phyloP scores from a whole-genome alignment of 2,888 invertebrate species.

The Fragum fragum region DNA sequence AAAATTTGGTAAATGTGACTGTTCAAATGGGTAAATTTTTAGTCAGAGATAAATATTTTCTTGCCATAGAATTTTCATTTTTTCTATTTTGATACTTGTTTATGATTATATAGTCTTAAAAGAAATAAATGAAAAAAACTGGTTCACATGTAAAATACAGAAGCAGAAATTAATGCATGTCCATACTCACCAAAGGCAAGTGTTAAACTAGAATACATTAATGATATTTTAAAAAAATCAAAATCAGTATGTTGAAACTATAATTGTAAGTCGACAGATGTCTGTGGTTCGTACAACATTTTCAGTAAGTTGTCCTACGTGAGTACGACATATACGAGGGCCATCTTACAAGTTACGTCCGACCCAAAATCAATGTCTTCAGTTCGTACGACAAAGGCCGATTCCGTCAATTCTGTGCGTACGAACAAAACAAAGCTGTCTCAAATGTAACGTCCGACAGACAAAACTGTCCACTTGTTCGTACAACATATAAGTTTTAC shows the following conservation, averaged over 20 bases:
- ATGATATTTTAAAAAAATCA: not conserved
- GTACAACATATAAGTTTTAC: not conserved
- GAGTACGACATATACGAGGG: constrained; percentile 3
- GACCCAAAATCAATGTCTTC: constrained; percentile 3
- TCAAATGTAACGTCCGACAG: not conserved
- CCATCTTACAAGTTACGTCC: not conserved
- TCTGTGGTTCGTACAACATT: constrained; percentile 3
- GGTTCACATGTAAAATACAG: too few relatives aligned
- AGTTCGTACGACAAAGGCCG: not conserved
- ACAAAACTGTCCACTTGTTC: constrained; percentile 1
- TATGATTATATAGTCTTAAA: too few relatives aligned
- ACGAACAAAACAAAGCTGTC: not conserved
- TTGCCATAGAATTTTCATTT: too few relatives aligned
- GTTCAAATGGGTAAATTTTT: too few relatives aligned
- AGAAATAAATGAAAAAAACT: too few relatives aligned
- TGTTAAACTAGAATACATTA: too few relatives aligned
- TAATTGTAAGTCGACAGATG: not conserved
- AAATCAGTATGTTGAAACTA: constrained; percentile 6
- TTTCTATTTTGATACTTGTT: too few relatives aligned
- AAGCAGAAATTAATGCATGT: too few relatives aligned
- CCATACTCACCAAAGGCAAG: too few relatives aligned
- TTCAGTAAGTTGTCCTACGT: not conserved
- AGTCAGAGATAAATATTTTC: too few relatives aligned
- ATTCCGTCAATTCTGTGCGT: constrained; percentile 6
- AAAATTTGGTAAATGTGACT: too few relatives aligned